phyloP scores from a whole-genome alignment of 2,888 invertebrate genomes.

The Callyntrura sp. region DNA sequence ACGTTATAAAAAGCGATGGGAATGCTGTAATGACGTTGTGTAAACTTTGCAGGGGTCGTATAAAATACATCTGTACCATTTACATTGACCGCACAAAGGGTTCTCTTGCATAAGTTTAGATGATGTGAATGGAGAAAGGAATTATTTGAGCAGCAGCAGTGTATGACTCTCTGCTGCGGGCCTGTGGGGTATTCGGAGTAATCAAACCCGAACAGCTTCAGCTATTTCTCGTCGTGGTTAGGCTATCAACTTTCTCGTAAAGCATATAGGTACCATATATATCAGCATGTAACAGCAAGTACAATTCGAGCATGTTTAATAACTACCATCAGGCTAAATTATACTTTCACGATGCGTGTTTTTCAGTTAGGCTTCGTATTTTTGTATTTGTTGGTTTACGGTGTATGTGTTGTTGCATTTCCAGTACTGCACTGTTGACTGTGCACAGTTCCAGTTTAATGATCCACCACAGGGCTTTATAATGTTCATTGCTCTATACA shows the following conservation, averaged over 20 bases:
- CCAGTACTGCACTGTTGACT: too few species aligned
- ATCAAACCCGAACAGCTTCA: slow-evolving; percentile 62
- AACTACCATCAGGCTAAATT: slow-evolving; percentile 2
- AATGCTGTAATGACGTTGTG: slow-evolving; percentile 63
- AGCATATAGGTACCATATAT: background rate
- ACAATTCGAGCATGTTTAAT: background rate
- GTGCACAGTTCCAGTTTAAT: slow-evolving; percentile 51
- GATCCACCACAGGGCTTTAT: slow-evolving; percentile 59
- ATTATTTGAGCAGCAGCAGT: slow-evolving; percentile 69
- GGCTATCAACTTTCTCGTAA: slow-evolving; percentile 10
- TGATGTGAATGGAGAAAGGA: slow-evolving; percentile 40
- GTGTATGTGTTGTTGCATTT: background rate
- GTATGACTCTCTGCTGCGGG: slow-evolving; percentile 55
- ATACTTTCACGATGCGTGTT: background rate
- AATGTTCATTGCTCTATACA: slow-evolving; percentile 50
- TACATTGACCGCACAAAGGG: background rate
- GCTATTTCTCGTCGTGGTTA: slow-evolving; percentile 48
- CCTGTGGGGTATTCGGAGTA: slow-evolving; percentile 64
- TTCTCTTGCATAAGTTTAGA: slow-evolving; percentile 9
- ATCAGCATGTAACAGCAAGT: background rate
- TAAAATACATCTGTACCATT: background rate
- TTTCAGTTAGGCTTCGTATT: background rate
- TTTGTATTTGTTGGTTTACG: background rate
- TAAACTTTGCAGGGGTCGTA: slow-evolving; percentile 11
- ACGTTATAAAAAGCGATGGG: slow-evolving; percentile 68